Evolutionary conservation across 2,888 invertebrate genomes (phyloP).

Genomic region (Caenorhabditis wallacei): DNA sequence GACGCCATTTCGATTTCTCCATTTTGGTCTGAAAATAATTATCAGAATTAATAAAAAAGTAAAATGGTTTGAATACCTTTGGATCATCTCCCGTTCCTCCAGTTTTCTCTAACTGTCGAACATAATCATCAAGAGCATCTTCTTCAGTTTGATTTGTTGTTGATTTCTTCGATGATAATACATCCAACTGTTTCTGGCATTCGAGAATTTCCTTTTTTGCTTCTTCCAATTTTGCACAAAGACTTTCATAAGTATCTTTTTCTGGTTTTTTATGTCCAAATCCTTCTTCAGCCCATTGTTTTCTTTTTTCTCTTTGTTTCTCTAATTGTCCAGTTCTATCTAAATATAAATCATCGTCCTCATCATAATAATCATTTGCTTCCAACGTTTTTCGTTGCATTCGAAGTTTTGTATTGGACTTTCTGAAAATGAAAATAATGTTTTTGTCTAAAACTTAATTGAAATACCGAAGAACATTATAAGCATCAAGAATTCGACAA

Average conservation of each 20-base stretch:
- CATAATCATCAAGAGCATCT: conserved; percentile 71
- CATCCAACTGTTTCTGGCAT: conserved; percentile 68
- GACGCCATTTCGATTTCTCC: conserved; percentile 74
- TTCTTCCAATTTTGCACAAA: conserved; percentile 67
- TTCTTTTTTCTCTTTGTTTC: conserved; percentile 90
- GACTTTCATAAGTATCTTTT: conserved; percentile 72
- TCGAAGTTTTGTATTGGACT: conserved; percentile 62
- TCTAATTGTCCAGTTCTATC: conserved; percentile 96
- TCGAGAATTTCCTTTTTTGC: conserved; percentile 66
- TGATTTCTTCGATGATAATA: conserved; percentile 33
- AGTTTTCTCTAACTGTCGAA: conserved; percentile 64
- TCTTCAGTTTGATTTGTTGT: conserved; percentile 20
- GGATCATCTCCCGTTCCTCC: conserved; percentile 65
- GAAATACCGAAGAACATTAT: conserved; percentile 87
- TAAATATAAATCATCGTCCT: conserved; percentile 95
- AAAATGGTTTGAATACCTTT: conserved; percentile 52
- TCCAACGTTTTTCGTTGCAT: conserved; percentile 71
- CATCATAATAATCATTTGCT: conserved; percentile 92
- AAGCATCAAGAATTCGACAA: conserved; percentile 92
- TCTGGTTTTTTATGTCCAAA: conserved; percentile 35
- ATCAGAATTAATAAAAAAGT: background rate
- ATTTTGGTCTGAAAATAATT: conserved; percentile 72
- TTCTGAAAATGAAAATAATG: conserved; percentile 32
- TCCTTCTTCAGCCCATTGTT: conserved; percentile 85
- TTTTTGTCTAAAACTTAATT: background rate